A percentile compares a stretch with the other conserved stretches of the same genome.
Conservation (phyloP, 2,113 vertebrate species). For the Peucedramus taeniatus region DNA sequence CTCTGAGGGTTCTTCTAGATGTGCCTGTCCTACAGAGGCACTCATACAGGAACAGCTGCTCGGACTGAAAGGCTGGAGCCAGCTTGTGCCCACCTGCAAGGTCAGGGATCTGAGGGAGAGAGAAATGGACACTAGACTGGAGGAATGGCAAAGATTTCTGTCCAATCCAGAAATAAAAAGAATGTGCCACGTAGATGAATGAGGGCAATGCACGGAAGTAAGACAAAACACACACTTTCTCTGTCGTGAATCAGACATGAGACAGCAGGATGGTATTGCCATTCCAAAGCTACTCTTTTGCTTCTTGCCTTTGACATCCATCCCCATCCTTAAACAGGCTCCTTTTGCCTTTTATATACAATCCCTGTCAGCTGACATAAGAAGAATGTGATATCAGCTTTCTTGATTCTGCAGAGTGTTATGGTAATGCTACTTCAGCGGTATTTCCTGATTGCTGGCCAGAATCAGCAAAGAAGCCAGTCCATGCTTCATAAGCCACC, state of each 20-base stretch:
- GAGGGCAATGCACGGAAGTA: neutral
- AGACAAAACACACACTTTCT: neutral
- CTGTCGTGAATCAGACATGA: neutral
- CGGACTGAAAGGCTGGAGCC: accelerated
- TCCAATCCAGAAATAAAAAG: neutral
- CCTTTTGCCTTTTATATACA: neutral
- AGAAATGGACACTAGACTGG: neutral
- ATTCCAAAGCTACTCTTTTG: neutral
- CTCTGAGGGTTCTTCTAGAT: neutral
- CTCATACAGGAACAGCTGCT: neutral
- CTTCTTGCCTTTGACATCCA: neutral
- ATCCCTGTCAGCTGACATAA: neutral
- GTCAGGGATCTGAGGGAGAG: neutral
- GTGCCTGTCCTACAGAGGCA: neutral
- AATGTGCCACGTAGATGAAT: neutral
- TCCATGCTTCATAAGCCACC: neutral
- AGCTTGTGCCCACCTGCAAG: neutral
- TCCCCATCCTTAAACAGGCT: neutral
- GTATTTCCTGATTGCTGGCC: neutral
- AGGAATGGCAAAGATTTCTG: neutral
- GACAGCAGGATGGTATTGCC: neutral
- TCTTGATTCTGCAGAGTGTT: neutral
- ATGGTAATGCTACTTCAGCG: neutral
- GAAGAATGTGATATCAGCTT: neutral
- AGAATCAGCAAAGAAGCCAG: neutral